phyloP scores from a whole-genome alignment of 2,797 vertebrate genomes.

The Lepus townsendii region DNA sequence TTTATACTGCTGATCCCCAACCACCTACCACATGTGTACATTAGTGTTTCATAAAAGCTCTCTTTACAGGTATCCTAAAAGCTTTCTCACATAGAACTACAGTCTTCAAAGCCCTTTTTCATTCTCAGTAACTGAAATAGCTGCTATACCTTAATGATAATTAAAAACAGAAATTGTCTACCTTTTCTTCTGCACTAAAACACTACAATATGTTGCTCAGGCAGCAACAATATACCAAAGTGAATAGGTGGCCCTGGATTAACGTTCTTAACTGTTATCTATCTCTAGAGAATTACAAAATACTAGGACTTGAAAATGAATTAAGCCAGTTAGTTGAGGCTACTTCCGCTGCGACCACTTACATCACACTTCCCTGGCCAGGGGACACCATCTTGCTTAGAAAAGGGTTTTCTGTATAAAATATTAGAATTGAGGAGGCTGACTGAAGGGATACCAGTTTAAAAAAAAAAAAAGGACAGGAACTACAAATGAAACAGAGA shows the following conservation, averaged over 20 bases:
- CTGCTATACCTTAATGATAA: slow-evolving; percentile 56
- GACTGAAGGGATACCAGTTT: too few relatives aligned
- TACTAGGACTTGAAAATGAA: background rate
- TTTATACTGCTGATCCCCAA: slow-evolving; percentile 68
- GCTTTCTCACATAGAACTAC: slow-evolving; percentile 58
- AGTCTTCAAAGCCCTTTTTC: slow-evolving; percentile 47
- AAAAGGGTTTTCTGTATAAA: too few relatives aligned
- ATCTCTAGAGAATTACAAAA: slow-evolving; percentile 9
- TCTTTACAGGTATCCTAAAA: slow-evolving; percentile 64
- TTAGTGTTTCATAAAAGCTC: slow-evolving; percentile 74
- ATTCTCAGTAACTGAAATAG: slow-evolving; percentile 59
- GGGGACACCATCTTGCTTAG: too few relatives aligned
- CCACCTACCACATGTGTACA: slow-evolving; percentile 62
- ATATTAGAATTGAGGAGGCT: too few relatives aligned
- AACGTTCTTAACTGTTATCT: slow-evolving; percentile 19
- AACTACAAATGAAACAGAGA: too few relatives aligned
- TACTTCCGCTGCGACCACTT: too few relatives aligned
- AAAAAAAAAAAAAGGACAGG: too few relatives aligned
- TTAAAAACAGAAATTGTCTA: slow-evolving; percentile 54
- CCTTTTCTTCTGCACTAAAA: background rate
- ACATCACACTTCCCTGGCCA: too few relatives aligned
- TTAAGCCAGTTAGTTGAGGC: slow-evolving; percentile 16
- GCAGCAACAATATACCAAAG: background rate
- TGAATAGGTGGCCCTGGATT: background rate
- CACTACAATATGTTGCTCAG: background rate